A percentile compares a stretch with the other conserved stretches of the same genome.
Evolutionary conservation across 2,113 vertebrate species (phyloP).

Genomic region (Lepisosteus oculatus): DNA sequence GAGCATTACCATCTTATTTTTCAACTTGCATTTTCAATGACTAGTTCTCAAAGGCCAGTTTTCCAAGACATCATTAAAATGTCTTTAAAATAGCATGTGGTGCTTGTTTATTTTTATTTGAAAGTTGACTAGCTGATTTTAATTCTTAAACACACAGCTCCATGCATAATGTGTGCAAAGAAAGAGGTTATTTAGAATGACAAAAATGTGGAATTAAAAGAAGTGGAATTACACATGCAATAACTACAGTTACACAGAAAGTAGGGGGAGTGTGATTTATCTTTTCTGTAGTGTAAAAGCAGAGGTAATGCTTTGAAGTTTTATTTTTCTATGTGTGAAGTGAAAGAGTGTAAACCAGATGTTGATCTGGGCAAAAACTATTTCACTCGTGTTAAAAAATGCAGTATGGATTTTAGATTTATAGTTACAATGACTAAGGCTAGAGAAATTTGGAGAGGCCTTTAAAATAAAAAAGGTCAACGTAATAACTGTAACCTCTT

Average conservation of each 20-base stretch:
- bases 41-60: not conserved
- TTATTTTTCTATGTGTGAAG: no score
- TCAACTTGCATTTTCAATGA: not conserved
- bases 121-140: not conserved
- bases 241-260: no score
- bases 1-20: not conserved
- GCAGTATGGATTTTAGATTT: not conserved
- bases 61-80: not conserved
- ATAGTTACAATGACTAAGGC: not conserved
- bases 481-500: no score
- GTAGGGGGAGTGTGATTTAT: no score
- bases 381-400: not conserved
- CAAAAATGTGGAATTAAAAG: not conserved
- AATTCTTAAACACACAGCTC: not conserved
- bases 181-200: no score
- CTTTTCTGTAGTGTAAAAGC: no score
- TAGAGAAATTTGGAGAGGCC: not conserved
- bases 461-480: not conserved
- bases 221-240: not conserved
- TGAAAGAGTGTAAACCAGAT: no score
- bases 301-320: no score
- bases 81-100: constrained; percentile 1
- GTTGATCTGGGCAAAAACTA: not conserved
- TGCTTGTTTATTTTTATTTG: not conserved
- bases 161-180: not conserved